These are phyloP conservation scores for Semotilus atromaculatus DNA, from an alignment of 2,797 vertebrate species.

Conservation along the genomic window DNA sequence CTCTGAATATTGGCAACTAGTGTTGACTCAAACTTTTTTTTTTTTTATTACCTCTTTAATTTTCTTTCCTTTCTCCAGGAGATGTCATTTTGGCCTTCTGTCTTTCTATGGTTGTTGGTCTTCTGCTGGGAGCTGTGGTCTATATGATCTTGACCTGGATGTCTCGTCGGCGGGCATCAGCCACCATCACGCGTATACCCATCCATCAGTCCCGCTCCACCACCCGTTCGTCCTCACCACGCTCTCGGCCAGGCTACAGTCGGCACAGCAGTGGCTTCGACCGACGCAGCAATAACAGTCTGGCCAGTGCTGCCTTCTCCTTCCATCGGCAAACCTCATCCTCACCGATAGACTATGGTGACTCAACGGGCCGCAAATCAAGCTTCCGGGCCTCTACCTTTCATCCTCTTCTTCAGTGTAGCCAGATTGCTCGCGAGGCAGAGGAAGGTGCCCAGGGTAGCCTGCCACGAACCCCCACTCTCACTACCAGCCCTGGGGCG, in stretches of 20 bases:
- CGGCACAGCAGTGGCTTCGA: slow-evolving; percentile 87
- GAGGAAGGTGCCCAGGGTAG: slow-evolving; percentile 88
- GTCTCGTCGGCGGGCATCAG: slow-evolving; percentile 88
- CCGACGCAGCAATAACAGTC: slow-evolving; percentile 88
- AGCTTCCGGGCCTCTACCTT: slow-evolving; percentile 96
- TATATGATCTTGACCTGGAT: slow-evolving; percentile 87
- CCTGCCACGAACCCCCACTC: slow-evolving; percentile 78
- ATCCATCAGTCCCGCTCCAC: slow-evolving; percentile 74
- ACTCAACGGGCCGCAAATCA: slow-evolving; percentile 88
- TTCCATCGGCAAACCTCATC: slow-evolving; percentile 89
- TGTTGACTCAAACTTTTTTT: not conserved
- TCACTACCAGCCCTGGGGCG: slow-evolving; percentile 69
- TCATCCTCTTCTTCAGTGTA: slow-evolving; percentile 92
- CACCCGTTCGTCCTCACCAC: slow-evolving; percentile 67
- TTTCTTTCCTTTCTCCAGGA: slow-evolving; percentile 20
- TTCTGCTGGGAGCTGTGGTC: slow-evolving; percentile 87
- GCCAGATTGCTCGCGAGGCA: slow-evolving; percentile 87
- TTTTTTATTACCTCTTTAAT: not conserved
- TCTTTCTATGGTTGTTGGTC: slow-evolving; percentile 89
- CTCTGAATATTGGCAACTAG: not conserved
- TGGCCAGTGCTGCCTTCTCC: slow-evolving; percentile 90
- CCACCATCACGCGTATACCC: slow-evolving; percentile 87
- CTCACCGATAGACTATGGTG: slow-evolving; percentile 84
- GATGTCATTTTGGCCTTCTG: slow-evolving; percentile 90
- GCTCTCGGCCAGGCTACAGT: slow-evolving; percentile 85